A percentile compares a stretch with the other conserved stretches of the same genome.
Conservation (phyloP, 2,113 vertebrate genomes). For the Myodes glareolus region DNA sequence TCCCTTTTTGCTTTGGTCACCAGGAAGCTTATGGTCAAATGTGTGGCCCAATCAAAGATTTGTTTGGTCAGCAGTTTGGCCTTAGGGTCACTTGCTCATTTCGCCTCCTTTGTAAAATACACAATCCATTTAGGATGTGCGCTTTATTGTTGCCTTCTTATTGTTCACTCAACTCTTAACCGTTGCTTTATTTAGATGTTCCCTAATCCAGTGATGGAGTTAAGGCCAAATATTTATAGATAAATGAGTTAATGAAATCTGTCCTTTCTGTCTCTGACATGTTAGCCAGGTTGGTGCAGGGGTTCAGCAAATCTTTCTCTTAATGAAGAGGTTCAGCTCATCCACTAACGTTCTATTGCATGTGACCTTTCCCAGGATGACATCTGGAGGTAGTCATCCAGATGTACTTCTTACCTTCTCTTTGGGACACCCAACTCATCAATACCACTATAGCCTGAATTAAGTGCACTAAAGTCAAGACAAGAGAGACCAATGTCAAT, state of each 20-base stretch:
- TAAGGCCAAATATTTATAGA: neutral
- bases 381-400: neutral
- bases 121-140: neutral
- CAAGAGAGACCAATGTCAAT: neutral
- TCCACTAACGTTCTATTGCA: neutral
- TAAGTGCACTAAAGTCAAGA: neutral
- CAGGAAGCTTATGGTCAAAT: slow-evolving; percentile 16
- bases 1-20: slow-evolving; percentile 34
- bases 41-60: neutral
- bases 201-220: neutral
- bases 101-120: neutral
- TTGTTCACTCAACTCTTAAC: neutral
- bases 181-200: neutral
- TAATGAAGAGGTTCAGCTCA: neutral
- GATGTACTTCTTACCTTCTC: neutral
- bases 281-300: neutral
- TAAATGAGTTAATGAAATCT: neutral
- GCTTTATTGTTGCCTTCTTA: neutral
- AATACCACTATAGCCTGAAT: neutral
- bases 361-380: neutral
- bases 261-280: neutral
- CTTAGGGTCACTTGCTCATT: neutral
- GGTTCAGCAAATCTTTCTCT: neutral
- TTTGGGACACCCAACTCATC: neutral
- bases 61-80: neutral